Percentiles rank a stretch among this genome's conserved stretches.
Evolutionary conservation across 2,888 invertebrate genomes (phyloP).

Genomic region (Scaptomyza cyrtandrae): DNA sequence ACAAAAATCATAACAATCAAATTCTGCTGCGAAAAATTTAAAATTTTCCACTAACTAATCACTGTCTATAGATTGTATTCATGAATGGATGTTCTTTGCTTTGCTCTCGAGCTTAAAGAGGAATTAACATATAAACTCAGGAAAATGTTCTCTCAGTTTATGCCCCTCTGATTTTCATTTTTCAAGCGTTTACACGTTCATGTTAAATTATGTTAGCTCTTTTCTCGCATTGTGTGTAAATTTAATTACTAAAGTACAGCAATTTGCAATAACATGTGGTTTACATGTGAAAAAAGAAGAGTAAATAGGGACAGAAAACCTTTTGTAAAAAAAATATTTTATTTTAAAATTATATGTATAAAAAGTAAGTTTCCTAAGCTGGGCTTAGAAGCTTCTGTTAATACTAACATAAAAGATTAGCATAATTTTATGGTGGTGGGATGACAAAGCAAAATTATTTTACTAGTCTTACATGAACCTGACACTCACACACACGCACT

Average conservation of each 20-base stretch:
- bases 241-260: neutral
- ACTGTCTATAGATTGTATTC: conserved; percentile 43
- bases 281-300: no score
- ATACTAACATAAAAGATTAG: neutral
- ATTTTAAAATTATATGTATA: no score
- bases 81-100: conserved; percentile 10
- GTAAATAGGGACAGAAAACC: no score
- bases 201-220: conserved; percentile 19
- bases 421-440: neutral
- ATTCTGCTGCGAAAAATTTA: conserved; percentile 28
- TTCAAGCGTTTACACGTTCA: conserved; percentile 30
- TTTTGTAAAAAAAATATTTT: no score
- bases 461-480: neutral
- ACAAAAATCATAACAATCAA: conserved; percentile 33
- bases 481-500: neutral
- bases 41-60: conserved; percentile 44
- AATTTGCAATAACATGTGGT: no score
- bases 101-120: conserved; percentile 11
- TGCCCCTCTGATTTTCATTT: neutral
- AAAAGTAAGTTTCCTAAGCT: no score
- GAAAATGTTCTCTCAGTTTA: conserved; percentile 1
- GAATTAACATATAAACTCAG: conserved; percentile 6
- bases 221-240: neutral
- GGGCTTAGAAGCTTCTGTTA: no score
- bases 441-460: neutral